Evolutionary conservation across 2,797 vertebrate species (phyloP), one percentile per base, ranked within the genome.

Genomic region (Labeo calbasu): DNA sequence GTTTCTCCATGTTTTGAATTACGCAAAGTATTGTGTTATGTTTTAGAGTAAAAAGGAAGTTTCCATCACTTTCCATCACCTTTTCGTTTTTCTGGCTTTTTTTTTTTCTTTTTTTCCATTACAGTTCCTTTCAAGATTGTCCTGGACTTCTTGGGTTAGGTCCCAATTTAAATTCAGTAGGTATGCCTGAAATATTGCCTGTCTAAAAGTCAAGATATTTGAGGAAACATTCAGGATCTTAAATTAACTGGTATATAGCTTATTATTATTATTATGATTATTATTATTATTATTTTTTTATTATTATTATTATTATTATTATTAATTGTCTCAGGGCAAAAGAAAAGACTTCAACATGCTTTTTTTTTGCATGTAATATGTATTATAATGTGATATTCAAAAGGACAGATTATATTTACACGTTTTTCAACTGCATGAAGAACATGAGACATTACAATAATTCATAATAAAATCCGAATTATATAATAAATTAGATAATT

Each of bases 131-230:
- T 70, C 46, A 72, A 72, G 14, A 23, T 46, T 72, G 15, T 51
- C 25, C 9, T 53, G 4, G 50, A 55, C 50, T n/a, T 21, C 19
- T 53, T 36, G 10, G 10, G 6, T 36, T 36, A n/a, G 50, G 25
- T 75, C 11, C 17, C 71, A 53, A 7, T 75, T 75, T 2, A 75
- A 21, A 66, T 66, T 32, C 25, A 66, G 28, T 36, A 32, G 71
- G 25, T 75, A 75, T 55, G 50, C 10, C 15, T 75, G 1, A 75
- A 75, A 36, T 75, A 21, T 75, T 36, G 50, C 50, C 72, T 75
- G 50, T 55, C 11, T 75, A 53, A 75, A 55, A 55, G 55, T 5
- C 17, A 32, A 75, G 6, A 55, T 36, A 75, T 55, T 53, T 75
- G 50, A 36, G 2, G 2, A 55, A 66, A 32, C 50, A 55, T 6